These are phyloP conservation scores for Sander lucioperca DNA, from an alignment of 2,113 vertebrate species.

Conservation along the genomic window DNA sequence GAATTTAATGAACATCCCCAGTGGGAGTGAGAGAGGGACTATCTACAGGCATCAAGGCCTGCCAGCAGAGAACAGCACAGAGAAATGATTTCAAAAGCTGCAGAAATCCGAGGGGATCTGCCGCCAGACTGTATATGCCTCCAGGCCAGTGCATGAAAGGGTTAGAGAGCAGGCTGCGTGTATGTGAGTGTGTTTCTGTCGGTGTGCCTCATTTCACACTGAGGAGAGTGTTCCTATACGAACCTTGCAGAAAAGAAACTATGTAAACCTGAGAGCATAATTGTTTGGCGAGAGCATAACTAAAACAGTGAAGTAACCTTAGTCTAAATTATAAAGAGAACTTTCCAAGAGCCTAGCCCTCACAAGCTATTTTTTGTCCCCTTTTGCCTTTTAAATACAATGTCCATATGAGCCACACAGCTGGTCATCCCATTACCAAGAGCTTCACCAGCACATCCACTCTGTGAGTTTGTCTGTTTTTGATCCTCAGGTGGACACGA, in stretches of 20 bases:
- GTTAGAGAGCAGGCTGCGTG: conserved; percentile 64
- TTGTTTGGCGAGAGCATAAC: conserved; percentile 56
- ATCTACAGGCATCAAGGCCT: conserved; percentile 77
- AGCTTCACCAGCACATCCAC: conserved; percentile 72
- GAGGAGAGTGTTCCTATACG: conserved; percentile 61
- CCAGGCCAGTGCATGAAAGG: conserved; percentile 73
- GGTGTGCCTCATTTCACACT: conserved; percentile 59
- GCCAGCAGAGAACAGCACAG: conserved; percentile 68
- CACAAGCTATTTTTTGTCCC: conserved; percentile 47
- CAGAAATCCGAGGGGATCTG: conserved; percentile 80
- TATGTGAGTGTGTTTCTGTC: conserved; percentile 67
- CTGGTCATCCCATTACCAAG: conserved; percentile 63
- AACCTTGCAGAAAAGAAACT: conserved; percentile 64
- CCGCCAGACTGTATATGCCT: conserved; percentile 80
- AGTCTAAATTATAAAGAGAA: conserved; percentile 45
- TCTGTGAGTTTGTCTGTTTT: conserved; percentile 69
- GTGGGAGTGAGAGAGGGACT: conserved; percentile 72
- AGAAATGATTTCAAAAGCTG: conserved; percentile 80
- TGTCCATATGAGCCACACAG: conserved; percentile 72
- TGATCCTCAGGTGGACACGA: conserved; percentile 84
- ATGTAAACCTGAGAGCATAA: conserved; percentile 75
- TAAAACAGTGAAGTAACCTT: conserved; percentile 57
- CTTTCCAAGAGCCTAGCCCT: conserved; percentile 49
- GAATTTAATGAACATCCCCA: conserved; percentile 83
- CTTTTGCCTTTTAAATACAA: conserved; percentile 51